phyloP scores from a whole-genome alignment of 2,797 vertebrate genomes.

The Poliocrania exsul region DNA sequence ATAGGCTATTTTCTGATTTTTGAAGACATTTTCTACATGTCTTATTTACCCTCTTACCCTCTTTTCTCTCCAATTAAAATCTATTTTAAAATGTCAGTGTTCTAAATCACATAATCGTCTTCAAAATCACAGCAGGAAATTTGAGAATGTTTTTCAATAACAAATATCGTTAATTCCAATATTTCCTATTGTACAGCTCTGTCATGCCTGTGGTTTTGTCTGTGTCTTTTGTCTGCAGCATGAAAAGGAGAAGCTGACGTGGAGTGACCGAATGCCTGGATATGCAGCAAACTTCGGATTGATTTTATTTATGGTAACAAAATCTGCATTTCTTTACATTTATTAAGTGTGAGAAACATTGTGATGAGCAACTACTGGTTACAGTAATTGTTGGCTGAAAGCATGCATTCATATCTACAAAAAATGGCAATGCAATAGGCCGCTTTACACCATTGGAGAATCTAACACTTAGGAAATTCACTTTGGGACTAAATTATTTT shows the following conservation, averaged over 20 bases:
- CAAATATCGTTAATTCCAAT: background rate
- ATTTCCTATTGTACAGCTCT: background rate
- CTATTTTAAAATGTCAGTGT: background rate
- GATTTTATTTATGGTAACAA: conserved; percentile 91
- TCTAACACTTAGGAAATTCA: background rate
- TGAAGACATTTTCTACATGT: background rate
- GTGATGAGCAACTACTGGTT: background rate
- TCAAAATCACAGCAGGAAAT: background rate
- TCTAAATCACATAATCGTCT: background rate
- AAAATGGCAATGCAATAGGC: background rate
- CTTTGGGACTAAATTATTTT: background rate
- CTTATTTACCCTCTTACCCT: background rate
- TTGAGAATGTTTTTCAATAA: background rate
- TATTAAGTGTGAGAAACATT: background rate
- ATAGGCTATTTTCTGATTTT: background rate
- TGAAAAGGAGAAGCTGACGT: conserved; percentile 87
- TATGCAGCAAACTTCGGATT: conserved; percentile 90
- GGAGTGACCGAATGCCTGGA: conserved; percentile 90
- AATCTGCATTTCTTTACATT: background rate
- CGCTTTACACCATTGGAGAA: background rate
- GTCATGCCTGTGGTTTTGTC: background rate
- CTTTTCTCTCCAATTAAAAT: background rate
- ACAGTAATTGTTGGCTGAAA: background rate
- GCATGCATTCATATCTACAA: background rate
- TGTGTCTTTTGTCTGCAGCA: conserved; percentile 67